These are phyloP conservation scores for Monarcha castaneiventris DNA, from an alignment of 2,113 vertebrate genomes.

Conservation along the genomic window DNA sequence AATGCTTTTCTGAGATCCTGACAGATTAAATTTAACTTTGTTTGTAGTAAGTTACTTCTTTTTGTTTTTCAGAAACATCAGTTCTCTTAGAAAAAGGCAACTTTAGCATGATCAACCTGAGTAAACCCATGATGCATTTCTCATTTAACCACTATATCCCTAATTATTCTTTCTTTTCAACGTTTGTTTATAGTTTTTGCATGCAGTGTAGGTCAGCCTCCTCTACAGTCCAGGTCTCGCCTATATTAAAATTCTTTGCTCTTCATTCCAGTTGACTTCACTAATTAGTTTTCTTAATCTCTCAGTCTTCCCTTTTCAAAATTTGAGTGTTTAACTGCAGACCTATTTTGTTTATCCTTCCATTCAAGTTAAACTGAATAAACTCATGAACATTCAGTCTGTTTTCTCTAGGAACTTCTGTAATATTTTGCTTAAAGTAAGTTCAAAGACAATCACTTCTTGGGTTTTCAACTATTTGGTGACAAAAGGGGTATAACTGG, in stretches of 20 bases:
- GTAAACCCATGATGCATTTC: not conserved
- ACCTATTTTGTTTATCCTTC: not conserved
- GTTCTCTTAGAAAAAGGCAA: not conserved
- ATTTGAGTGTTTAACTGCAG: not conserved
- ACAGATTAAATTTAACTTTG: not conserved
- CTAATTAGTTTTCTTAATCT: slow-evolving; percentile 39
- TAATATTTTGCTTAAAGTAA: not conserved
- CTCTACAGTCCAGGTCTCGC: not conserved
- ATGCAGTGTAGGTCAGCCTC: not conserved
- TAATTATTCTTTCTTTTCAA: not conserved
- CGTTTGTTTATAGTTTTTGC: not conserved
- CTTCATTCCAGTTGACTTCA: slow-evolving; percentile 22
- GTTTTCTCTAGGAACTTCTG: not conserved
- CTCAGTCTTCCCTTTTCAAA: not conserved
- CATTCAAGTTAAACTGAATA: slow-evolving; percentile 9
- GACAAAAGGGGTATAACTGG: not conserved
- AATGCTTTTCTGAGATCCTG: not conserved
- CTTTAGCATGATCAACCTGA: not conserved
- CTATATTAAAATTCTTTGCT: not conserved
- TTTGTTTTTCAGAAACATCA: not conserved
- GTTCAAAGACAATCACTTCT: not conserved
- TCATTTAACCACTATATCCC: not conserved
- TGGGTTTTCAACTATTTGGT: not conserved
- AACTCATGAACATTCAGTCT: not conserved
- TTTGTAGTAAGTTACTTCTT: not conserved